These are phyloP conservation scores for Caenorhabditis parvicauda DNA, from an alignment of 2,888 invertebrate genomes.

Conservation along the genomic window DNA sequence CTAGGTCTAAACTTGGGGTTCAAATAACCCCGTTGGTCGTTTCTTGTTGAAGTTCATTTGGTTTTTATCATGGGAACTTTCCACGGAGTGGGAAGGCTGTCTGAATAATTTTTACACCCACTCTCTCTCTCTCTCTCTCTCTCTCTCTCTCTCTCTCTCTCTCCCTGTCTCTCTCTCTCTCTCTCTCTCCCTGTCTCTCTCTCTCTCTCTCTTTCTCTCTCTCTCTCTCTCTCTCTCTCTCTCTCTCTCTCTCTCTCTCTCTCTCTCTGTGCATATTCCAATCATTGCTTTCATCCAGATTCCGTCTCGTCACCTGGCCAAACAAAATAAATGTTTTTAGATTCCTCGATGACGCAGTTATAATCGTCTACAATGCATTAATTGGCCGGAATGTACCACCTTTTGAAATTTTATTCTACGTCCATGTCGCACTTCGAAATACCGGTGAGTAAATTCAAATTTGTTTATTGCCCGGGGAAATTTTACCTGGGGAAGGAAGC, in stretches of 20 bases:
- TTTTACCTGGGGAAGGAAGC: too few relatives aligned
- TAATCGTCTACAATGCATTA: too few relatives aligned
- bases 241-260: background rate
- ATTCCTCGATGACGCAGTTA: background rate
- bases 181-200: slow-evolving; percentile 4
- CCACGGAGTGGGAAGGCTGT: background rate
- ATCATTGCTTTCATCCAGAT: too few relatives aligned
- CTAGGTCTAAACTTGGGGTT: too few relatives aligned
- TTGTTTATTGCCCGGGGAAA: too few relatives aligned
- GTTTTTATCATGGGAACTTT: background rate
- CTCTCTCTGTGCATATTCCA: background rate
- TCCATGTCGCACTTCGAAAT: too few relatives aligned
- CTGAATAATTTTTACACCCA: background rate
- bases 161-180: slow-evolving; percentile 4
- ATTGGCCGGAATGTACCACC: too few relatives aligned
- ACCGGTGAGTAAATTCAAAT: too few relatives aligned
- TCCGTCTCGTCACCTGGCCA: background rate
- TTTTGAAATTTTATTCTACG: too few relatives aligned
- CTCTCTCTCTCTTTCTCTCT: background rate
- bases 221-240: background rate
- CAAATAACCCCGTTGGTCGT: too few relatives aligned
- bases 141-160: background rate
- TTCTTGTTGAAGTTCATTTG: too few relatives aligned
- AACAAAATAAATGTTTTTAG: background rate
- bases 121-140: background rate